Evolutionary conservation across 37 sponge, comb jelly and placozoan genomes (phyloP).

Genomic region (Dysidea cf. avara): DNA sequence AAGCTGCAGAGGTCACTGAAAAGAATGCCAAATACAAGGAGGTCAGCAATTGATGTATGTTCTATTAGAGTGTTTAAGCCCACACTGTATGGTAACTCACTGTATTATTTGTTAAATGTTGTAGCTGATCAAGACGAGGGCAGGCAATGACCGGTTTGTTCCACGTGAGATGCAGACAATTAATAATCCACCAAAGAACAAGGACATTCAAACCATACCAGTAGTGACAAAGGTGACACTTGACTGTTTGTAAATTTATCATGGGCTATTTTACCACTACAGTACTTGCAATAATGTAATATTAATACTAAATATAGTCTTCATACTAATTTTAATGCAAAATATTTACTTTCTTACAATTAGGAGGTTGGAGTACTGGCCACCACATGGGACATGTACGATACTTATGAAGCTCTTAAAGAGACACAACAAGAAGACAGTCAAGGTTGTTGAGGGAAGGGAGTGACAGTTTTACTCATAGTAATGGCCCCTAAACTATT

Average conservation of each 20-base stretch:
- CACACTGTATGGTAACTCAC: background rate
- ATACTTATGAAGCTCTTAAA: constrained; percentile 59
- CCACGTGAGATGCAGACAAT: constrained; percentile 94
- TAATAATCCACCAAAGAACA: constrained; percentile 78
- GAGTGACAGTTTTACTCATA: background rate
- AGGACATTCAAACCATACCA: constrained; percentile 76
- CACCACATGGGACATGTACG: constrained; percentile 93
- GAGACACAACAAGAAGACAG: too few relatives aligned
- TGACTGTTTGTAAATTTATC: too few relatives aligned
- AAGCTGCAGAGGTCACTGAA: constrained; percentile 56
- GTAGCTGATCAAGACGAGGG: constrained; percentile 52
- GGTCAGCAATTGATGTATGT: constrained; percentile 24
- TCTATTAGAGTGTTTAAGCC: constrained; percentile 1
- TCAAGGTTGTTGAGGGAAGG: too few relatives aligned
- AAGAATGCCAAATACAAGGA: constrained; percentile 75
- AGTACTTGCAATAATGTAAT: too few relatives aligned
- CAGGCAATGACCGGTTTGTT: constrained; percentile 87
- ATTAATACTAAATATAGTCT: too few relatives aligned
- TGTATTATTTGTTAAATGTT: background rate
- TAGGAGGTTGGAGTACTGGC: constrained; percentile 77
- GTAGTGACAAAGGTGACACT: constrained; percentile 54
- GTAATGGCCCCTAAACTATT: background rate
- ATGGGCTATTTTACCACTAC: too few relatives aligned
- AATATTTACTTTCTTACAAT: background rate
- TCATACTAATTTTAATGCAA: too few relatives aligned